A percentile compares a stretch with the other conserved stretches of the same genome.
Conservation (phyloP, 1,140 invertebrate species). For the Caenorhabditis tropicalis region DNA sequence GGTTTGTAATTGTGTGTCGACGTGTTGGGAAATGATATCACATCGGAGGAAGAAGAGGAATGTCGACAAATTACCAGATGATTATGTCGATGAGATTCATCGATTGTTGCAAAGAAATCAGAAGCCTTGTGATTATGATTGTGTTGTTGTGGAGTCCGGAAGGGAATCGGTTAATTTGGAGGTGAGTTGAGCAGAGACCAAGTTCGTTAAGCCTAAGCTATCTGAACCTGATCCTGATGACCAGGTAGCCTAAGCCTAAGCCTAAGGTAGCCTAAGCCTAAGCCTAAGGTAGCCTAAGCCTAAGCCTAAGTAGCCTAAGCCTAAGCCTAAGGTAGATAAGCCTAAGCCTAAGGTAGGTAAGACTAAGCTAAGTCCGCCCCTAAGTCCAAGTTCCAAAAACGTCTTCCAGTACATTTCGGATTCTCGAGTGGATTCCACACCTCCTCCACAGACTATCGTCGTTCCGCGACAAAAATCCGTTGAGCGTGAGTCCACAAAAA, state of each 20-base stretch:
- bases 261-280: too few relatives aligned
- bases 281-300: too few relatives aligned
- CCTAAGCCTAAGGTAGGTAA: too few relatives aligned
- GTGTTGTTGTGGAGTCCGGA: neutral
- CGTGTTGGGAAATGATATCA: slow-evolving; percentile 14
- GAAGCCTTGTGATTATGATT: slow-evolving; percentile 24
- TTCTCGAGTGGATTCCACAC: neutral
- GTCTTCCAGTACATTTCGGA: slow-evolving; percentile 1
- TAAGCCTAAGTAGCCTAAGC: too few relatives aligned
- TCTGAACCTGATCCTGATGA: too few relatives aligned
- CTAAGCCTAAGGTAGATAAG: too few relatives aligned
- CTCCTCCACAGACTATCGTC: neutral
- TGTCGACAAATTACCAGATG: slow-evolving; percentile 11
- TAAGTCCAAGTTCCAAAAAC: too few relatives aligned
- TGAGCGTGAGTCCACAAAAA: neutral
- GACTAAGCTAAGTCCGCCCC: too few relatives aligned
- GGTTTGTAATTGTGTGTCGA: slow-evolving; percentile 18
- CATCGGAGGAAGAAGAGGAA: slow-evolving; percentile 21
- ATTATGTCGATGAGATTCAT: slow-evolving; percentile 35
- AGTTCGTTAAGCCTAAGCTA: too few relatives aligned
- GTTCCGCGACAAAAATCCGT: neutral
- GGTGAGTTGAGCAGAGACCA: too few relatives aligned
- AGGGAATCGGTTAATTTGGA: neutral
- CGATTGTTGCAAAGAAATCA: slow-evolving; percentile 1
- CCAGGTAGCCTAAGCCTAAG: too few relatives aligned